Base-by-base conservation (phyloP, 2,113 vertebrate genomes). In the Pandion haliaetus region DNA sequence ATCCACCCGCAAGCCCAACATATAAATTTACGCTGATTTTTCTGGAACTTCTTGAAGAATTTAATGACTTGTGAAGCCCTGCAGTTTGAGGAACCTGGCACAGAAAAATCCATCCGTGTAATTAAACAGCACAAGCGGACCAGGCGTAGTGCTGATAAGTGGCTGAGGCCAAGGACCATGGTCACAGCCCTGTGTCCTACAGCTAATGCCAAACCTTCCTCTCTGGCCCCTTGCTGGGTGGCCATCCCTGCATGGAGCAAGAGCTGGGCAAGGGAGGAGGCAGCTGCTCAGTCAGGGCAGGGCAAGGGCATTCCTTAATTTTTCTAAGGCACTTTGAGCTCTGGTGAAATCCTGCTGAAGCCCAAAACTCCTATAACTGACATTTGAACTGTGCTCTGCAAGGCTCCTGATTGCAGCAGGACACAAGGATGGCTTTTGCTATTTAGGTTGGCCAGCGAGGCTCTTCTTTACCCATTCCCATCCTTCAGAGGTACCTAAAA, bases 41-140 rank as follows among this genome's bases (percentile, higher is more conserved):
- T 79, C 80, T 85, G 70, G 87, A 71, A 14, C 40, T 31, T 13
- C 26, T 76, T 79, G 32, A 73, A 66, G 90, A 72, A 49, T 88
- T 85, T 74, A 88, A 93, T 86, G 78, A 84, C 66, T 94, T 95
- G 96, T 80, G 95, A 93, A 95, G 52, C 69, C 42, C 65, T 49
- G 62, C 36, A 21, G 42, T 70, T 70, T 69, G 69, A 76, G 59
- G 49, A 52, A 44, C 29, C 28, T 36, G 62, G 77, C 45, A 31
- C 11, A 57, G 86, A 82, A 96, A 96, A 96, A 93, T 58, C 77
- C 86, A 57, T 78, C 80, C 58, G 9, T 91, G 76, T 90, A 81
- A 96, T 94, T 90, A 94, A 91, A 72, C 28, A 6, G 67, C 42
- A 19, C 25, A 8, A 52, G 26, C 5, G 3, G 82, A n/a, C 26